These are phyloP conservation scores for Leptinotarsa defecta DNA, from an alignment of 1,140 invertebrate genomes.

Conservation along the genomic window DNA sequence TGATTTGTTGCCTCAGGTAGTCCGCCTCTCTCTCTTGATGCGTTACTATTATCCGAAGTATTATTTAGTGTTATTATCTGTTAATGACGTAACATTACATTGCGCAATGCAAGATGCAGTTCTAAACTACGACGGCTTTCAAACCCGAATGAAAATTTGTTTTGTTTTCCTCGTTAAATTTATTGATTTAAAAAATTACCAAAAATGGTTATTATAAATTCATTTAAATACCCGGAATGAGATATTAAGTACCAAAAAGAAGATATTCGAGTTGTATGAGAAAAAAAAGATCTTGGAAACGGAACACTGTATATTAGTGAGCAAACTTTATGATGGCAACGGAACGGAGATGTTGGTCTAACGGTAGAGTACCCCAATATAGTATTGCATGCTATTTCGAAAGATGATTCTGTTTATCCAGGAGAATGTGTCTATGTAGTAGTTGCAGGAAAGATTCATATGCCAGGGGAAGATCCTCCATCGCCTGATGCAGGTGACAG, in stretches of 20 bases:
- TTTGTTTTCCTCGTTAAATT: too few relatives aligned
- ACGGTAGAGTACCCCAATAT: constrained; percentile 74
- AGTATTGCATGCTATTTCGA: constrained; percentile 73
- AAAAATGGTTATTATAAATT: constrained; percentile 51
- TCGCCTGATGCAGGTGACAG: constrained; percentile 59
- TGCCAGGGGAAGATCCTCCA: constrained; percentile 51
- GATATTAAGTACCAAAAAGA: constrained; percentile 47
- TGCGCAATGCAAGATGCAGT: too few relatives aligned
- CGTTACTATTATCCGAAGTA: too few relatives aligned
- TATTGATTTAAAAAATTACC: too few relatives aligned
- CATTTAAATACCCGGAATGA: constrained; percentile 49
- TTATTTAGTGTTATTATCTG: too few relatives aligned
- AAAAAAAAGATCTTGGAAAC: constrained; percentile 50
- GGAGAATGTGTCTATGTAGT: constrained; percentile 74
- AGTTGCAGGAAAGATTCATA: constrained; percentile 66
- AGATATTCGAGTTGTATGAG: constrained; percentile 46
- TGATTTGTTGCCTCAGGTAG: too few relatives aligned
- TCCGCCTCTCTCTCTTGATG: too few relatives aligned
- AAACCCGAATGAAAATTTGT: too few relatives aligned
- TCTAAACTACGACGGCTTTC: too few relatives aligned
- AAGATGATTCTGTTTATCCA: constrained; percentile 67
- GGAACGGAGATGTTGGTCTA: constrained; percentile 67
- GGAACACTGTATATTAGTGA: constrained; percentile 52
- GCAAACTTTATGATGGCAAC: constrained; percentile 66
- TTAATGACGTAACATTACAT: too few relatives aligned